Evolutionary conservation across 2,888 invertebrate species (phyloP).

Genomic region (Abscondita cerata): DNA sequence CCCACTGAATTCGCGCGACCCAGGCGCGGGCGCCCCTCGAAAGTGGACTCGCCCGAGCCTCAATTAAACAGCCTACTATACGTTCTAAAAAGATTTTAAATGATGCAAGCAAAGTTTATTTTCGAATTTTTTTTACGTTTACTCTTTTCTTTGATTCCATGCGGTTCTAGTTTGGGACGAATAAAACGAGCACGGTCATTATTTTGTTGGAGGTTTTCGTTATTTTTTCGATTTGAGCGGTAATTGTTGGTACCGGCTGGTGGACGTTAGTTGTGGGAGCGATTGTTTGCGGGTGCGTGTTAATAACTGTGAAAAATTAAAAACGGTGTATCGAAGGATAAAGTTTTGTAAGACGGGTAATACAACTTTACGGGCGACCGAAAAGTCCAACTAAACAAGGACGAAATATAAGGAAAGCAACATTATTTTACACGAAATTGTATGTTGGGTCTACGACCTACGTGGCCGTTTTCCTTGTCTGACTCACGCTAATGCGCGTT

Average conservation of each 20-base stretch:
- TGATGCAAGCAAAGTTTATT: constrained; percentile 43
- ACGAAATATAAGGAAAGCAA: constrained; percentile 56
- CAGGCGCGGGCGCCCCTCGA: constrained; percentile 46
- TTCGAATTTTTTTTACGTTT: constrained; percentile 39
- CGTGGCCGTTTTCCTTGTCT: constrained; percentile 46
- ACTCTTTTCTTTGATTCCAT: not conserved
- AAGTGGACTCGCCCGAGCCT: constrained; percentile 57
- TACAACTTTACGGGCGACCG: constrained; percentile 52
- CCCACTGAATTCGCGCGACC: constrained; percentile 34
- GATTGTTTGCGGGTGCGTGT: not conserved
- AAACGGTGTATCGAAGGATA: constrained; percentile 15
- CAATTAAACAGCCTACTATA: constrained; percentile 57
- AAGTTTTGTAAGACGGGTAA: constrained; percentile 50
- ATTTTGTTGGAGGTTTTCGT: no score
- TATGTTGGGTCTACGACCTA: constrained; percentile 44
- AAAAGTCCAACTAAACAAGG: constrained; percentile 54
- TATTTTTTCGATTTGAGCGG: not conserved
- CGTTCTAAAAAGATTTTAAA: constrained; percentile 53
- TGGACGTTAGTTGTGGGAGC: not conserved
- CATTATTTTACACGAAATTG: constrained; percentile 56
- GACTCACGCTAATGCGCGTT: constrained; percentile 36
- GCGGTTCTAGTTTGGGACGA: not conserved
- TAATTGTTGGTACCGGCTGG: not conserved
- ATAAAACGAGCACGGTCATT: no score
- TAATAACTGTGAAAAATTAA: constrained; percentile 18